phyloP scores from a whole-genome alignment of 1,140 invertebrate genomes.

The Bombus waltoni region DNA sequence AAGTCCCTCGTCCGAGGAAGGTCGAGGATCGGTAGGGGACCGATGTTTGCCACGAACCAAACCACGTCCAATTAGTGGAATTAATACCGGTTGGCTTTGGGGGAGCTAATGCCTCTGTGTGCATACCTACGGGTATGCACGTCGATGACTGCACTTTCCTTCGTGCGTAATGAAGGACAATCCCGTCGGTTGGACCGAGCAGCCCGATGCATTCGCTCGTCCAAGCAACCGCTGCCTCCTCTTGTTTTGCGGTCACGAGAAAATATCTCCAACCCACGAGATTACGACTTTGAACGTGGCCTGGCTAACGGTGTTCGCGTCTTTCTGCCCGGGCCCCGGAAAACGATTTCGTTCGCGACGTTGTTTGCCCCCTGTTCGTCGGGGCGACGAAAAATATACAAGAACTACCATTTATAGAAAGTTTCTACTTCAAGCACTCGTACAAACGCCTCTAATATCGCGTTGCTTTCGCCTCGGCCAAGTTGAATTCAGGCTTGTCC shows the following conservation, averaged over 20 bases:
- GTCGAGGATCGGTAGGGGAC: conserved; percentile 64
- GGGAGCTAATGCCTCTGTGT: conserved; percentile 78
- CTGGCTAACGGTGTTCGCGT: conserved; percentile 38
- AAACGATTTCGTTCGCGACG: conserved; percentile 22
- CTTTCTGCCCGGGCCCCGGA: neutral
- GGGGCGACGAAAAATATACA: neutral
- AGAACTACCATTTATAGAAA: neutral
- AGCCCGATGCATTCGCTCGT: conserved; percentile 61
- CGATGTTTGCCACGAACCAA: conserved; percentile 77
- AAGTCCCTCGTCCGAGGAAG: conserved; percentile 64
- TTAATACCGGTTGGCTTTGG: conserved; percentile 79
- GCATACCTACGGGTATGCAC: conserved; percentile 72
- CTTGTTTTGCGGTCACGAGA: conserved; percentile 64
- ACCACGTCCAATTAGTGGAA: conserved; percentile 81
- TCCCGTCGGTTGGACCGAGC: conserved; percentile 56
- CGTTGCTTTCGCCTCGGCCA: neutral
- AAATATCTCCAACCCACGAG: conserved; percentile 62
- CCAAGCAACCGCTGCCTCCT: conserved; percentile 60
- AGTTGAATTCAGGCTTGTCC: too few species aligned
- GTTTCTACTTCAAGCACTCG: neutral
- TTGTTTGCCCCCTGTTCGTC: neutral
- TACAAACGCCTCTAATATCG: neutral
- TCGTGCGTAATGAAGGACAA: conserved; percentile 79
- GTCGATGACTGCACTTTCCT: conserved; percentile 80
- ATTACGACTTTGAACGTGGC: conserved; percentile 40